phyloP scores from a whole-genome alignment of 1,140 invertebrate species.

The Drosophila oshimai region DNA sequence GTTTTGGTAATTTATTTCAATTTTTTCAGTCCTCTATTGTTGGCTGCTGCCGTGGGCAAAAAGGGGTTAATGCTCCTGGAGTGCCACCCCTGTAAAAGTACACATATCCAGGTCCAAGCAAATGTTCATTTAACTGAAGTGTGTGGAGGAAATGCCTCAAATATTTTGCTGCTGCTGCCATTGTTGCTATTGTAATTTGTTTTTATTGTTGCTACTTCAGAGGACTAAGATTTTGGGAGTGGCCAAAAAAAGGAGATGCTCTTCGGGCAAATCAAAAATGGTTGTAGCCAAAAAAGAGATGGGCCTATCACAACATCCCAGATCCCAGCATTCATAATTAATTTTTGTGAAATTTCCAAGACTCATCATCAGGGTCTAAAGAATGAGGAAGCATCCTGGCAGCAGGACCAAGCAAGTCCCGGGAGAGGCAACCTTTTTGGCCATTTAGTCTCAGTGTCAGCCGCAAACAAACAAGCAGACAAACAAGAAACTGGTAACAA shows the following conservation, averaged over 20 bases:
- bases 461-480: constrained; percentile 23
- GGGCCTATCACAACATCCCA: constrained; percentile 43
- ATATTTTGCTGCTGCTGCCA: constrained; percentile 42
- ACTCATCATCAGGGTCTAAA: constrained; percentile 67
- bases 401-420: constrained; percentile 50
- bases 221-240: constrained; percentile 1
- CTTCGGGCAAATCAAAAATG: constrained; percentile 16
- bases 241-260: neutral
- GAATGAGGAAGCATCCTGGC: constrained; percentile 16
- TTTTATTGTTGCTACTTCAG: constrained; percentile 53
- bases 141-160: constrained; percentile 14
- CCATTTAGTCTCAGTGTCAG: constrained; percentile 68
- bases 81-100: neutral
- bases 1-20: constrained; percentile 82
- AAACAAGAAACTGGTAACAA: constrained; percentile 26
- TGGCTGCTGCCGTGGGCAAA: constrained; percentile 7
- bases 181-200: constrained; percentile 67
- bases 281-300: constrained; percentile 27
- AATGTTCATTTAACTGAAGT: constrained; percentile 36
- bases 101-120: constrained; percentile 11
- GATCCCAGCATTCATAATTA: constrained; percentile 65
- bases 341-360: constrained; percentile 76
- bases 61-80: constrained; percentile 34
- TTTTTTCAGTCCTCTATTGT: constrained; percentile 41
- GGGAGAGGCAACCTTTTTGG: constrained; percentile 76